Evolutionary conservation across 2,113 vertebrate genomes (phyloP).

Genomic region (Pomatorhinus ruficollis): DNA sequence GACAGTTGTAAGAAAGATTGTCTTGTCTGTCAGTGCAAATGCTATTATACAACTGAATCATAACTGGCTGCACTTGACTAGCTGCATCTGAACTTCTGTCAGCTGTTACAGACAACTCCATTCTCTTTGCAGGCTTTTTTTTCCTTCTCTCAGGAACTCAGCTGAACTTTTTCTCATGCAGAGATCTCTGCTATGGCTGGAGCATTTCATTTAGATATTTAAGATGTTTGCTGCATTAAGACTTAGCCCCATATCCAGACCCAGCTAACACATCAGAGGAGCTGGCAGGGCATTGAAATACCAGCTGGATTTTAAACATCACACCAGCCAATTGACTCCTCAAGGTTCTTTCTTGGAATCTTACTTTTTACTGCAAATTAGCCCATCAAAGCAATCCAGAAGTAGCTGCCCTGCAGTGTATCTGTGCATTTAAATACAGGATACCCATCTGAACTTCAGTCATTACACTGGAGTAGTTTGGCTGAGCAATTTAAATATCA

Average conservation of each 20-base stretch:
- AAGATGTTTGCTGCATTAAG: background rate
- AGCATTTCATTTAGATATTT: background rate
- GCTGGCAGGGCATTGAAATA: background rate
- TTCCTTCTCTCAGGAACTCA: background rate
- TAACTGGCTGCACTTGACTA: constrained; percentile 65
- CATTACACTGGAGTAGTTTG: background rate
- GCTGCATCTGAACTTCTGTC: constrained; percentile 56
- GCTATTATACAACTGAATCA: constrained; percentile 55
- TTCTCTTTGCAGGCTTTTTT: background rate
- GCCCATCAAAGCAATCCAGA: background rate
- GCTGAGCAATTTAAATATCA: background rate
- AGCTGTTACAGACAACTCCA: constrained; percentile 44
- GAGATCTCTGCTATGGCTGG: background rate
- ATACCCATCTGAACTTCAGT: background rate
- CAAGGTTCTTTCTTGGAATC: background rate
- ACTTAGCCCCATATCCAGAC: background rate
- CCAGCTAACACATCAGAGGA: background rate
- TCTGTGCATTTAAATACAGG: background rate
- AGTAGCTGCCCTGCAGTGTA: background rate
- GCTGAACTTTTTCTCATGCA: background rate
- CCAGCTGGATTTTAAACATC: constrained; percentile 7
- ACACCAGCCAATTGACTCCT: background rate
- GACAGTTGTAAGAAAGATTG: constrained; percentile 67
- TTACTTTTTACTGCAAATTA: background rate
- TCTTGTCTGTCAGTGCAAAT: constrained; percentile 67